A percentile compares a stretch with the other conserved stretches of the same genome.
Evolutionary conservation across 2,797 vertebrate species (phyloP).

Genomic region (Todus mexicanus): DNA sequence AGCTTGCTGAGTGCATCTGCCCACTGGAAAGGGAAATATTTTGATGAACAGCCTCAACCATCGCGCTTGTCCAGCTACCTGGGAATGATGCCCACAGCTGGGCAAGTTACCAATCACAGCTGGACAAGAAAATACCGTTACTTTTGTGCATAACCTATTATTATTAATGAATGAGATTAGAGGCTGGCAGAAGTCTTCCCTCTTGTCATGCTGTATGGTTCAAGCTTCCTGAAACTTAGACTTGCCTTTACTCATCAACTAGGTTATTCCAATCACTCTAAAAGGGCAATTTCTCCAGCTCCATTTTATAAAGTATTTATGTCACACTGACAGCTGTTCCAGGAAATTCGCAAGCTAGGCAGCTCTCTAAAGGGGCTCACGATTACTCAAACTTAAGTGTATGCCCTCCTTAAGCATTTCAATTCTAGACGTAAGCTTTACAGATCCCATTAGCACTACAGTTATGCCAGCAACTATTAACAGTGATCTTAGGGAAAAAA

Average conservation of each 20-base stretch:
- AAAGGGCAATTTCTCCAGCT: conserved; percentile 32
- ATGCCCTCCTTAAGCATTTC: background rate
- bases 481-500: background rate
- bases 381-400: background rate
- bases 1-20: background rate
- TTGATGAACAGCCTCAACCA: background rate
- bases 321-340: background rate
- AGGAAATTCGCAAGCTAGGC: conserved; percentile 30
- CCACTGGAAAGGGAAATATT: background rate
- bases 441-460: background rate
- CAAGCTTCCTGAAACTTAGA: background rate
- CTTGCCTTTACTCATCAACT: conserved; percentile 2
- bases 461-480: background rate
- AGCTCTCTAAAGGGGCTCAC: background rate
- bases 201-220: background rate
- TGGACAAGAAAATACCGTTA: background rate
- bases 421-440: background rate
- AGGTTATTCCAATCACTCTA: conserved; percentile 2
- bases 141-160: background rate
- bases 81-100: background rate
- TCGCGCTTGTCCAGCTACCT: background rate
- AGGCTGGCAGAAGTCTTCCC: background rate
- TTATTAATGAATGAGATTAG: background rate
- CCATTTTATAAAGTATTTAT: conserved; percentile 41
- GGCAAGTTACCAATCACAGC: background rate